Percentiles rank a stretch among this genome's conserved stretches.
Evolutionary conservation across 2,797 vertebrate genomes (phyloP).

Genomic region (Pagetopsis macropterus): DNA sequence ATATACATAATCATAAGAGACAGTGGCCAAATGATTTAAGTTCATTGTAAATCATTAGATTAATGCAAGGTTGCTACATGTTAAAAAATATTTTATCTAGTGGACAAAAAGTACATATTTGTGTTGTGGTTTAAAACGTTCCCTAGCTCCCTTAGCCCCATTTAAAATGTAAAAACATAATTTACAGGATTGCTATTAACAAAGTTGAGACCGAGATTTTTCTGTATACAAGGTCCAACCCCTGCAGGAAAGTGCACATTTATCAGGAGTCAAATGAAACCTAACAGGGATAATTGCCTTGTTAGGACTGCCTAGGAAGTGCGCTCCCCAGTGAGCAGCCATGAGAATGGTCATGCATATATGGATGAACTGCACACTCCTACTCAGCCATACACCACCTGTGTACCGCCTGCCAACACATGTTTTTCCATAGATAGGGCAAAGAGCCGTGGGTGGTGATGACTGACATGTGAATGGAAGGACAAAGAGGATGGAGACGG

Average conservation of each 20-base stretch:
- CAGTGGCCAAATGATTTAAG: no score
- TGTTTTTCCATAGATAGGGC: conserved; percentile 18
- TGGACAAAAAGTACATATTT: no score
- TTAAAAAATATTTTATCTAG: no score
- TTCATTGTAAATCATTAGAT: no score
- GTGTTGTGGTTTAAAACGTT: no score
- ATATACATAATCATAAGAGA: no score
- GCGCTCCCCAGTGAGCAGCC: conserved; percentile 38
- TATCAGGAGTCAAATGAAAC: conserved; percentile 31
- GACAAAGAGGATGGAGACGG: conserved; percentile 36
- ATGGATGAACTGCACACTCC: conserved; percentile 59
- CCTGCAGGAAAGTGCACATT: conserved; percentile 13
- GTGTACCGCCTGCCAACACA: conserved; percentile 33
- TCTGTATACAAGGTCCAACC: not conserved
- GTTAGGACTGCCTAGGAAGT: conserved; percentile 56
- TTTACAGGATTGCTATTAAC: no score
- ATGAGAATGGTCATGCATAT: conserved; percentile 56
- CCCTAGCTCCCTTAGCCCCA: no score
- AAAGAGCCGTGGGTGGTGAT: conserved; percentile 26
- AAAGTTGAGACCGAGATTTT: conserved; percentile 7
- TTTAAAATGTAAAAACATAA: no score
- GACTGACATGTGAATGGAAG: conserved; percentile 49
- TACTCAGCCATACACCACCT: conserved; percentile 44
- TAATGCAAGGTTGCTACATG: no score
- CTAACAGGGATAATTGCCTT: conserved; percentile 56